phyloP scores from a whole-genome alignment of 2,113 vertebrate genomes.

The Syrrhaptes paradoxus region DNA sequence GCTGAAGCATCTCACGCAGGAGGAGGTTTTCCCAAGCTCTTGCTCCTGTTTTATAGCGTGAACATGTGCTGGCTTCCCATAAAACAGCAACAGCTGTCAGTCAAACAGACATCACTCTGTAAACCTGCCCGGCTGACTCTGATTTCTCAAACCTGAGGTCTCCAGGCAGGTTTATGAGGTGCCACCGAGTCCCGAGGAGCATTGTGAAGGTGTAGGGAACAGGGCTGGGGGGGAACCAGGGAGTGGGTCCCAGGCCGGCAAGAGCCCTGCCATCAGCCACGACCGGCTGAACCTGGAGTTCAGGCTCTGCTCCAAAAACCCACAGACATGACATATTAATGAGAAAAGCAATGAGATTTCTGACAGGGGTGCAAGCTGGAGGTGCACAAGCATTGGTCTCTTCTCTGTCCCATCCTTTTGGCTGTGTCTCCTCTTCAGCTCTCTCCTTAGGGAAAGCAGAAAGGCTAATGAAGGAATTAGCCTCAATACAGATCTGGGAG shows the following conservation, averaged over 20 bases:
- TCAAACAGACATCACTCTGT: conserved; percentile 52
- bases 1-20: not conserved
- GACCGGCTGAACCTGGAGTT: not conserved
- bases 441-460: not conserved
- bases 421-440: not conserved
- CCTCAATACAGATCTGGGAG: not conserved
- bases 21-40: not conserved
- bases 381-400: not conserved
- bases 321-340: not conserved
- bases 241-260: not conserved
- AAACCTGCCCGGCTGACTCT: conserved; percentile 4
- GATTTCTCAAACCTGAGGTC: not conserved
- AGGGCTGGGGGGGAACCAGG: too few species aligned
- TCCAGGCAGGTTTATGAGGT: conserved; percentile 65
- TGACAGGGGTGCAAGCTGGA: not conserved
- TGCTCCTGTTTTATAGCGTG: not conserved
- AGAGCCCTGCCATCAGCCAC: not conserved
- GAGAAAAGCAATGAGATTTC: not conserved
- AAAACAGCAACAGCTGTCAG: conserved; percentile 15
- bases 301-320: not conserved
- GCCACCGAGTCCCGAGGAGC: not conserved
- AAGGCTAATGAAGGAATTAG: not conserved
- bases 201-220: not conserved
- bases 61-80: conserved; percentile 13
- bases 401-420: not conserved